These are phyloP conservation scores for Strongylocentrotus purpuratus DNA, from an alignment of 35 echinoderm and acorn worm genomes.

Conservation along the genomic window DNA sequence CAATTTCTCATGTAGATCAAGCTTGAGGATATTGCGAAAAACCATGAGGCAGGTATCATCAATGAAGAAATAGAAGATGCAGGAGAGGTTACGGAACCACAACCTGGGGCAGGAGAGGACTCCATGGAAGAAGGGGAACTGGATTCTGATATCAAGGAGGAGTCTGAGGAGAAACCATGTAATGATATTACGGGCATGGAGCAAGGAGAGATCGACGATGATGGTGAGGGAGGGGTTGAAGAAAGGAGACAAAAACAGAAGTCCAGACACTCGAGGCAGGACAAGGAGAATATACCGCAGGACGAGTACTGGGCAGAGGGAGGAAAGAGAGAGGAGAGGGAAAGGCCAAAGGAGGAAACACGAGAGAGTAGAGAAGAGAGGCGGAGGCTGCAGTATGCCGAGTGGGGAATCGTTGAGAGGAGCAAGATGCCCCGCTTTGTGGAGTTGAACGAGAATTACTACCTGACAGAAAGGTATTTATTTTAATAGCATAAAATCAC, in stretches of 20 bases:
- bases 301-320: background rate
- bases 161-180: background rate
- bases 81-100: background rate
- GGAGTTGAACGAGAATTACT: constrained; percentile 77
- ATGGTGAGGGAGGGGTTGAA: background rate
- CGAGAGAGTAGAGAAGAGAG: constrained; percentile 56
- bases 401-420: constrained; percentile 76
- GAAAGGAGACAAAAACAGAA: background rate
- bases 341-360: constrained; percentile 47
- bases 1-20: background rate
- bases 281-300: constrained; percentile 12
- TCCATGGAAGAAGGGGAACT: constrained; percentile 53
- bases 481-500: background rate
- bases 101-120: background rate
- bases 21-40: background rate
- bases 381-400: constrained; percentile 36
- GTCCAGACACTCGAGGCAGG: background rate
- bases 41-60: background rate
- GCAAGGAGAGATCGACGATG: background rate
- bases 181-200: background rate
- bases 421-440: constrained; percentile 71
- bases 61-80: background rate
- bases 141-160: constrained; percentile 23
- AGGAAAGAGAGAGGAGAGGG: constrained; percentile 42
- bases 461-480: constrained; percentile 87